These are phyloP conservation scores for Synanthedon formicaeformis DNA, from an alignment of 2,888 invertebrate species.

Conservation along the genomic window DNA sequence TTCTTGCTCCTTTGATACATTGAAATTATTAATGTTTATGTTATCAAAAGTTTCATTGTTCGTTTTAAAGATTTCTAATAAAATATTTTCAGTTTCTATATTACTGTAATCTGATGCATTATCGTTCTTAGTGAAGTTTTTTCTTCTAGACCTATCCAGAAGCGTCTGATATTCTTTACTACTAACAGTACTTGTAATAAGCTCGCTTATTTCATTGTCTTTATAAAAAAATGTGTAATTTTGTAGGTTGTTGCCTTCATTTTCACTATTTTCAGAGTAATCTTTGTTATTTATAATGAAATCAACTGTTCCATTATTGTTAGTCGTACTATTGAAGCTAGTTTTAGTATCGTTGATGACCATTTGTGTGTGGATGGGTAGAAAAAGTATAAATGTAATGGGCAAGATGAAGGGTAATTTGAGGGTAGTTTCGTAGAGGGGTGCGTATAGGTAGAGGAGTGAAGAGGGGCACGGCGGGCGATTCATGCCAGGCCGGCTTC, in stretches of 20 bases:
- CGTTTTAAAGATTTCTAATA: conserved; percentile 6
- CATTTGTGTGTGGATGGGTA: conserved; percentile 42
- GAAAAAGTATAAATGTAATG: conserved; percentile 23
- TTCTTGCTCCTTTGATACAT: conserved; percentile 5
- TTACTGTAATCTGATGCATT: conserved; percentile 4
- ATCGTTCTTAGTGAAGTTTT: conserved; percentile 17
- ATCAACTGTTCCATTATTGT: not conserved
- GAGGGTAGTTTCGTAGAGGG: conserved; percentile 45
- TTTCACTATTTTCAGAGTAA: not conserved
- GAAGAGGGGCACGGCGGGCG: conserved; percentile 31
- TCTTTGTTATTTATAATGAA: not conserved
- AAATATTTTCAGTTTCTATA: conserved; percentile 12
- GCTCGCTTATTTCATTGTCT: conserved; percentile 9
- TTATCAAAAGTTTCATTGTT: conserved; percentile 3
- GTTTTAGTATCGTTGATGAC: conserved; percentile 12
- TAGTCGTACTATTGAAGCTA: not conserved
- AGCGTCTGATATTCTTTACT: conserved; percentile 36
- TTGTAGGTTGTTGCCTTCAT: not conserved
- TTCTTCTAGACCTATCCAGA: conserved; percentile 45
- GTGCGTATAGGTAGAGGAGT: conserved; percentile 39
- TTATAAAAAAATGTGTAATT: not conserved
- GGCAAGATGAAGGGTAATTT: conserved; percentile 31
- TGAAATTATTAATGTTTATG: not conserved
- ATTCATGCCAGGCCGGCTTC: conserved; percentile 58
- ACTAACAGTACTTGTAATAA: conserved; percentile 16